Conservation (phyloP, 2,113 vertebrate genomes). For the Dinomys branickii region DNA sequence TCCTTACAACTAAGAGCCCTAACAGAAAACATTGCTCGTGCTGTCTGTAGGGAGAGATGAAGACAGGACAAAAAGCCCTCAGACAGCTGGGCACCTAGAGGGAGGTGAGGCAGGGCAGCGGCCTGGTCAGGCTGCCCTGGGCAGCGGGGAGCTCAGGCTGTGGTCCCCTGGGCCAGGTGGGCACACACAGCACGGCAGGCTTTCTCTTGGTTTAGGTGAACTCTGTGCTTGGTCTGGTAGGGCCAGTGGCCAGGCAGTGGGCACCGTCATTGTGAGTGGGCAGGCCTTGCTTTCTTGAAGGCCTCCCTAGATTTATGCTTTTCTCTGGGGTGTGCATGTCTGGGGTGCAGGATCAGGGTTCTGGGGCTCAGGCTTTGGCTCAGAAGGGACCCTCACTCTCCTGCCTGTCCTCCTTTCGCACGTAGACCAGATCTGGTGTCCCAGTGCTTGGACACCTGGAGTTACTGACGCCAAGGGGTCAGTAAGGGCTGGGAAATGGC, state of each 20-base stretch:
- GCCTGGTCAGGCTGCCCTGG: background rate
- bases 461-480: accelerated
- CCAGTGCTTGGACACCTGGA: background rate
- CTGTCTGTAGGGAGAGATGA: background rate
- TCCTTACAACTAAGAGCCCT: background rate
- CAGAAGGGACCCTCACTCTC: background rate
- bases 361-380: background rate
- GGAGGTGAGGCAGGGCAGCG: background rate
- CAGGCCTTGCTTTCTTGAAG: background rate
- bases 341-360: no score
- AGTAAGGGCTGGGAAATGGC: background rate
- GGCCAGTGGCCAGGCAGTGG: no score
- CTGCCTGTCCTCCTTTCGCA: background rate
- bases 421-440: background rate
- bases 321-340: background rate
- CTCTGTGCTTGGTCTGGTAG: background rate
- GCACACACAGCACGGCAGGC: background rate
- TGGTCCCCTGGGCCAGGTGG: background rate
- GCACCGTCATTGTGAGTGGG: accelerated
- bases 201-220: background rate
- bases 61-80: background rate
- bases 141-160: background rate
- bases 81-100: background rate
- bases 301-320: background rate
- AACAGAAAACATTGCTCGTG: background rate